Base-by-base conservation (phyloP, 2,797 vertebrate species). In the Argentina silus region DNA sequence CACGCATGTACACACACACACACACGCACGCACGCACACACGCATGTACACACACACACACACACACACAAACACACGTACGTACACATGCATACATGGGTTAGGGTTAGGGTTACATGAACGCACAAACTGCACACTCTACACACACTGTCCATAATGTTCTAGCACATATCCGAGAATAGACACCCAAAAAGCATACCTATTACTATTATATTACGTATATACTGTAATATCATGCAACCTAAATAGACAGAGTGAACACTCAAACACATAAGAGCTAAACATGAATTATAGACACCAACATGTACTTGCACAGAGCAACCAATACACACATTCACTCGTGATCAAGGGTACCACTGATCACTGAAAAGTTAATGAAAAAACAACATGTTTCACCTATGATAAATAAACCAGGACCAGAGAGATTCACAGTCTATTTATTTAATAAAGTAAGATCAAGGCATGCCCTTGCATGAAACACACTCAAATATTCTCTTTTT, bases 401-500 rank as follows among this genome's bases (percentile, higher is more conserved):
- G 36, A n/a, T 56, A 6, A 47, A 53, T 15, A 50, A 47, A 61
- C 47, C 21, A 61, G 53, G 23, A 21, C 19, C 47, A 21, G n/a
- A 72, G 4, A 63, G 6, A 19, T 9, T 56, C 66, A 9, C 67
- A 69, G 36, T 74, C 45, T 53, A 19, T 62, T 5, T 19, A 66
- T 62, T 76, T 17, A 44, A 61, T 61, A n/a, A n/a, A n/a, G 7
- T 27, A 36, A 17, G 23, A 0, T 57, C n/a, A 21, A 17, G 15
- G 19, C 17, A 5, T 57, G 17, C n/a, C 55, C n/a, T 57, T 17
- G 55, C 17, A 17, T 57, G 17, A 56, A 17, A 17, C 6, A 17
- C 53, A 17, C 8, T 47, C 17, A 47, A 8, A 44, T 21, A 48
- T 42, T 57, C 2, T 14, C 43, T 75, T 64, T 7, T 75, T 12